Evolutionary conservation across 92 coral and sea anemone species (phyloP).

Genomic region (Nematostella vectensis): DNA sequence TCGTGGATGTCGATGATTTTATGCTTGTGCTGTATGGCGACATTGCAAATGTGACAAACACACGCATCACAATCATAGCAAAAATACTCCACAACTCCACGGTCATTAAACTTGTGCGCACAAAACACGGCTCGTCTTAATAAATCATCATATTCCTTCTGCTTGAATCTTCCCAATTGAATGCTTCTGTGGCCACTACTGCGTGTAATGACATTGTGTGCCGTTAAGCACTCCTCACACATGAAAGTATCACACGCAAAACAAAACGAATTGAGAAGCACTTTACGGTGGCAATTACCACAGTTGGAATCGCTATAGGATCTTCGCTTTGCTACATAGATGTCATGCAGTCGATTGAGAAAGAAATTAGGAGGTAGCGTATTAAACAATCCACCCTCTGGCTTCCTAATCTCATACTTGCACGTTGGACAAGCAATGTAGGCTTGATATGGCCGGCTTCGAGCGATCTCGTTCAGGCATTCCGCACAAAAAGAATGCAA

Average conservation of each 20-base stretch:
- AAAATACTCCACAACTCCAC: conserved; percentile 75
- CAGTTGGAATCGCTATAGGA: conserved; percentile 63
- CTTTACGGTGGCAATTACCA: conserved; percentile 70
- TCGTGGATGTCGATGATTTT: conserved; percentile 71
- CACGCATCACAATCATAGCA: conserved; percentile 82
- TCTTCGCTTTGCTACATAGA: conserved; percentile 65
- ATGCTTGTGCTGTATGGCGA: conserved; percentile 82
- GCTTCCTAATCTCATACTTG: conserved; percentile 67
- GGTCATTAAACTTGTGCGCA: conserved; percentile 81
- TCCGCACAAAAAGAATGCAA: conserved; percentile 83
- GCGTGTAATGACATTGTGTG: conserved; percentile 69
- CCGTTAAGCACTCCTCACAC: conserved; percentile 84
- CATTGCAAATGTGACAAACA: conserved; percentile 84
- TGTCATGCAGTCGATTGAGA: conserved; percentile 59
- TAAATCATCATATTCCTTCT: conserved; percentile 67
- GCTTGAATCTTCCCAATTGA: conserved; percentile 57
- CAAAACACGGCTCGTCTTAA: conserved; percentile 59
- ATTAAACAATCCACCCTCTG: conserved; percentile 68
- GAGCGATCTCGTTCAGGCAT: conserved; percentile 65
- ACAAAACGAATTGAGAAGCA: conserved; percentile 61
- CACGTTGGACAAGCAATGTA: conserved; percentile 69
- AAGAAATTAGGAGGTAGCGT: conserved; percentile 65
- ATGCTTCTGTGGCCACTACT: conserved; percentile 62
- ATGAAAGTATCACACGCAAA: conserved; percentile 76
- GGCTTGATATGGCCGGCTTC: conserved; percentile 75